Evolutionary conservation across 2,888 invertebrate genomes (phyloP), one percentile per base, ranked within the genome.

Genomic region (Synanthedon myopaeformis): DNA sequence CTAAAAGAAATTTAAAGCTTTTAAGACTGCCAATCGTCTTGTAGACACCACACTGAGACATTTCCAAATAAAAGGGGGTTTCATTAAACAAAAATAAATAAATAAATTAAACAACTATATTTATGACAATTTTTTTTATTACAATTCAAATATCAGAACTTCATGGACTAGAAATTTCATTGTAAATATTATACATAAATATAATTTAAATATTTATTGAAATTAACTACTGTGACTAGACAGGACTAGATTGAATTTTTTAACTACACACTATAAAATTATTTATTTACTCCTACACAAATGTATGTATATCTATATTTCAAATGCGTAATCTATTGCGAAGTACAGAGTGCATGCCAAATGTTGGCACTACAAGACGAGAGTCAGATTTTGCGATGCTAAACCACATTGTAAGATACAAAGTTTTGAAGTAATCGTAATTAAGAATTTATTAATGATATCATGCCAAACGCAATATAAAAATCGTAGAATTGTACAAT

Each of bases 391-490:
- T 66, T 73, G 77, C 70, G 67, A 70, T 70, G 74, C 76, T 73
- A 72, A 65, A 81, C 66, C 65, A 70, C 74, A 78, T 67, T 71
- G 76, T 67, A 82, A 79, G 66, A 79, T 76, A 83, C 73, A 82
- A 63, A 82, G 69, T 72, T 68, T 79, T 62, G 74, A 76, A 78
- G 83, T 69, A 65, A 79, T 79, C 81, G 82, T 79, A 75, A 83
- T 80, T 76, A 86, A 77, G 62, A 81, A 76, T 77, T 81, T 82
- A 71, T 83, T 86, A 74, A 81, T 74, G 74, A 82, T 79, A 79
- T 85, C 87, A 87, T 87, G 87, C 87, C 86, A 87, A 86, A 86
- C 86, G 79, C 79, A 82, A 79, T 85, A 65, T 69, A 83, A 72
- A 76, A 80, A 79, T 73, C 78, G 73, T 75, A 83, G 81, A 79